Evolutionary conservation across 1,140 invertebrate species (phyloP).

Genomic region (Drosophila paulistorum): DNA sequence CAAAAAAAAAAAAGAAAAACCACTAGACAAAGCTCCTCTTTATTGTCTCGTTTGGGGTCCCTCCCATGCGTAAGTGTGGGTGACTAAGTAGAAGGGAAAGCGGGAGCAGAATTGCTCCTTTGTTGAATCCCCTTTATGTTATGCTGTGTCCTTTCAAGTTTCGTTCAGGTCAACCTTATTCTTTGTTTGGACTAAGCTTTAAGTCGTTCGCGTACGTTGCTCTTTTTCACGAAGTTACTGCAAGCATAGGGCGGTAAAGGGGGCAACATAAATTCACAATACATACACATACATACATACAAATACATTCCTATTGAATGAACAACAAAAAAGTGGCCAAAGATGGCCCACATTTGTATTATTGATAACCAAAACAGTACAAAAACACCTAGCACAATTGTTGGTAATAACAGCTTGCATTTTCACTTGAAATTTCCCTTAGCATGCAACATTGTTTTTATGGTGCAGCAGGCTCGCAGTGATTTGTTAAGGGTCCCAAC

Average conservation of each 20-base stretch:
- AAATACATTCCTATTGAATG: constrained; percentile 26
- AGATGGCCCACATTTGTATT: constrained; percentile 55
- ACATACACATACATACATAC: constrained; percentile 4
- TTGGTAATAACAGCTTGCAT: constrained; percentile 60
- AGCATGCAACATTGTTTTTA: constrained; percentile 61
- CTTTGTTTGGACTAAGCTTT: not conserved
- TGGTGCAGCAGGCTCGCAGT: constrained; percentile 35
- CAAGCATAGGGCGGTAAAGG: constrained; percentile 65
- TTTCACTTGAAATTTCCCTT: constrained; percentile 53
- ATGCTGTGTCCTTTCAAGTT: constrained; percentile 2
- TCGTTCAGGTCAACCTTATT: constrained; percentile 2
- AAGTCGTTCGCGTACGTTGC: constrained; percentile 28
- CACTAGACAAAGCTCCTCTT: constrained; percentile 18
- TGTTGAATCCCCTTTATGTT: not conserved
- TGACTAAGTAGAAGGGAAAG: not conserved
- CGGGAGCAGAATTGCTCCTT: not conserved
- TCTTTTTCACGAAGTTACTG: constrained; percentile 31
- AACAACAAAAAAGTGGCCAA: constrained; percentile 30
- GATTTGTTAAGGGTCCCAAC: constrained; percentile 12
- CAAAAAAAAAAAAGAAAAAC: constrained; percentile 1
- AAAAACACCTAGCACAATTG: constrained; percentile 21
- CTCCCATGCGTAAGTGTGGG: not conserved
- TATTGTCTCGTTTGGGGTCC: constrained; percentile 10
- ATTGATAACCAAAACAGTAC: constrained; percentile 39
- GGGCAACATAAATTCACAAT: constrained; percentile 47